Base-by-base conservation (phyloP, 2,113 vertebrate genomes). In the Microcebus murinus region DNA sequence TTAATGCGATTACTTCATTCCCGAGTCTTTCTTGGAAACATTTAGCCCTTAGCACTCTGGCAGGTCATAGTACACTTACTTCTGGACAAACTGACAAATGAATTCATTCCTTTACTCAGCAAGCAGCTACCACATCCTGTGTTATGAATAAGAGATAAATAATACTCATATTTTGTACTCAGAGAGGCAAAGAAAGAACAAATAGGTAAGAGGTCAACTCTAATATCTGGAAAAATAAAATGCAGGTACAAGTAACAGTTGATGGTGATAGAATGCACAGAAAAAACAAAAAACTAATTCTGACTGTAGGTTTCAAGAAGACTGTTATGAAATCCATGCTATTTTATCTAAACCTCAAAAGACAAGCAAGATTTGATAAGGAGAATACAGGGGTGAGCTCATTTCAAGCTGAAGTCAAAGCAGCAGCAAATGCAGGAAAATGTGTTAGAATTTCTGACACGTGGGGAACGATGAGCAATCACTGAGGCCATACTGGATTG, bases 401-500 rank as follows among this genome's bases (percentile, higher is more conserved):
- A 87, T 57, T 93, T 84, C 55, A 57, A 52, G 39, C 2, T 52
- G 21, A 65, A 80, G n/a, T n/a, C 20, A 59, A 85, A 31, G 15
- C 70, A 89, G 29, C 2, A 39, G 14, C 8, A 57, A 65, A 63
- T 71, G 1, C 39, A 74, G 59, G 48, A 20, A 79, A 55, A 12
- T 7, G 3, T 89, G 73, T 70, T 45, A 59, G 48, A 36, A 36
- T 3, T 3, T 10, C 50, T 12, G 25, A 68, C 8, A 4, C 0
- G 1, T 18, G 39, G 61, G 71, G 57, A 79, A 77, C 5, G 5
- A 29, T 23, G 45, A 50, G 63, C 7, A 11, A 27, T 48, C 39
- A 34, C 9, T 11, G 67, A 77, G 1, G 5, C 1, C 39, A 13
- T 31, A 1, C 4, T 2, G 18, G 2, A 36, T 36, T 11, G 0